These are phyloP conservation scores for Stomorhina lunata DNA, from an alignment of 2,888 invertebrate species.

Conservation along the genomic window DNA sequence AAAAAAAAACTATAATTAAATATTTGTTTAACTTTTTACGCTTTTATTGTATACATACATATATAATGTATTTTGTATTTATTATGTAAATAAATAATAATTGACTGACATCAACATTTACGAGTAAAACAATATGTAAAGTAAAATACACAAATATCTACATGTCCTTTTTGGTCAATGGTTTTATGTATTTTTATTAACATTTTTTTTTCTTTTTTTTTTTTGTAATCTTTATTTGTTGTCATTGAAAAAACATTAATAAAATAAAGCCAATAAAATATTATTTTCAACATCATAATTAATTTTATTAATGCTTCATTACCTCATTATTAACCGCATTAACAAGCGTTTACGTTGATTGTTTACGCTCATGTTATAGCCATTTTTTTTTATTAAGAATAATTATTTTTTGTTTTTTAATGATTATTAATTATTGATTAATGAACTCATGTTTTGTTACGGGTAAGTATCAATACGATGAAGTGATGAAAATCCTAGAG, in stretches of 20 bases:
- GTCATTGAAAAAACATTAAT: no score
- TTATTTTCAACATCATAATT: conserved; percentile 55
- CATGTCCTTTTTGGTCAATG: neutral
- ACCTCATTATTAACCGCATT: conserved; percentile 57
- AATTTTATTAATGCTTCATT: conserved; percentile 60
- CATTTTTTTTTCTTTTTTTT: neutral
- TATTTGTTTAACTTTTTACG: no score
- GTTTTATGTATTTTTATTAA: neutral
- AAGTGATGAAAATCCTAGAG: neutral
- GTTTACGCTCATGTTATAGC: conserved; percentile 18
- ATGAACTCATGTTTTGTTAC: conserved; percentile 58
- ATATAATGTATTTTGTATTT: no score
- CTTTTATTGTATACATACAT: no score
- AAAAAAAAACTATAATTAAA: no score
- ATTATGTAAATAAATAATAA: neutral
- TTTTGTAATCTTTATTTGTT: neutral
- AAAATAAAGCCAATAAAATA: conserved; percentile 42
- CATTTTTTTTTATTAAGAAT: neutral
- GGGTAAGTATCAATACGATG: no score
- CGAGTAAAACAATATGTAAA: no score
- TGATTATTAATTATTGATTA: conserved; percentile 61
- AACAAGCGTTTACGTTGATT: conserved; percentile 37
- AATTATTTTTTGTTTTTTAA: conserved; percentile 24
- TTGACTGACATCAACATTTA: neutral
- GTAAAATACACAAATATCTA: no score